Evolutionary conservation across 1,140 invertebrate species (phyloP).

Genomic region (Kradibia gibbosae): DNA sequence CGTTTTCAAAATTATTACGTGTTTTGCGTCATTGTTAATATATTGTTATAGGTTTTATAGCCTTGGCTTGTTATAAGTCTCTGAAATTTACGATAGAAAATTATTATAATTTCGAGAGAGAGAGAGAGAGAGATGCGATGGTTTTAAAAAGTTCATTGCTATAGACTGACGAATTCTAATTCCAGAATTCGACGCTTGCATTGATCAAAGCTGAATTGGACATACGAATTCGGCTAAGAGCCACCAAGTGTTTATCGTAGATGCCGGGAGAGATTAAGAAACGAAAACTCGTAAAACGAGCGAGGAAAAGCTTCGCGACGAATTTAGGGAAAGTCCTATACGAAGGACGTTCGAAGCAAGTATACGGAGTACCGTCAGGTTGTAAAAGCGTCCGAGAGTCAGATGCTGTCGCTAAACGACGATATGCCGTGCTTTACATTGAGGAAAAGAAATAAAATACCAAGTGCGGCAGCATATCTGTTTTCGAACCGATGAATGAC

Average conservation of each 20-base stretch:
- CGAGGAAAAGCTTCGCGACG: not conserved
- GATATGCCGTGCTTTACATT: not conserved
- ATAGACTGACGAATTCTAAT: no score
- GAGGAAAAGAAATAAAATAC: slow-evolving; percentile 15
- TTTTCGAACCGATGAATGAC: slow-evolving; percentile 16
- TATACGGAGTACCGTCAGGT: not conserved
- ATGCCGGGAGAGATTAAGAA: slow-evolving; percentile 1
- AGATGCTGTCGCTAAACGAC: not conserved
- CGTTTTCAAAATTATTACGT: not conserved
- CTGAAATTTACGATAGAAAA: no score
- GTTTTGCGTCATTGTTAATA: no score
- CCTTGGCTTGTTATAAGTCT: no score
- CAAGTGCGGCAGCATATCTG: not conserved
- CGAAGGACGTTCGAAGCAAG: not conserved
- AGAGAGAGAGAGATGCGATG: no score
- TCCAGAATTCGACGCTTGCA: not conserved
- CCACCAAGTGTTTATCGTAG: not conserved
- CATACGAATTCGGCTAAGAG: not conserved
- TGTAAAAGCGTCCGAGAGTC: not conserved
- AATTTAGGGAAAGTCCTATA: not conserved
- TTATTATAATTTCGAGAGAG: no score
- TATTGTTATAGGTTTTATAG: no score
- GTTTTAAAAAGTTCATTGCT: no score
- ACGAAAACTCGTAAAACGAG: slow-evolving; percentile 9
- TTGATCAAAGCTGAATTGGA: not conserved